These are phyloP conservation scores for Latheticus oryzae DNA, from an alignment of 2,888 invertebrate species.

Conservation along the genomic window DNA sequence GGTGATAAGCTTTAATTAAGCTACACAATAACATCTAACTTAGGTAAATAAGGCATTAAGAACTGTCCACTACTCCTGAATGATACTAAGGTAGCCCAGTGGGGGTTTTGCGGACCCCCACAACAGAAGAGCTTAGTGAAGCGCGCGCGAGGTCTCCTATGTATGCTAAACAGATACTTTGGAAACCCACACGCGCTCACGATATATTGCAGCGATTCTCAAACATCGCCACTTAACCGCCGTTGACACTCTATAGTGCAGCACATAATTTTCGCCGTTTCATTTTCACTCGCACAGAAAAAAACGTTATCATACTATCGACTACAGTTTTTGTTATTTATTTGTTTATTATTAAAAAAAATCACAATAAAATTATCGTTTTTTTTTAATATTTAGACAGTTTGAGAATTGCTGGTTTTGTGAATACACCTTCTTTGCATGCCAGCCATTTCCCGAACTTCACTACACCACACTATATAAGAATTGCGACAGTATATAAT, in stretches of 20 bases:
- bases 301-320: slow-evolving; percentile 15
- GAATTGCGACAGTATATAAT: slow-evolving; percentile 44
- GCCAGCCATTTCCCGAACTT: slow-evolving; percentile 38
- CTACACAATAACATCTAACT: slow-evolving; percentile 40
- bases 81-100: slow-evolving; percentile 35
- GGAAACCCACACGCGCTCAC: slow-evolving; percentile 47
- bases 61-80: slow-evolving; percentile 36
- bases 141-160: slow-evolving; percentile 45
- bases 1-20: slow-evolving; percentile 40
- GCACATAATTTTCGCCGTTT: slow-evolving; percentile 31
- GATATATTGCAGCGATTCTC: slow-evolving; percentile 44
- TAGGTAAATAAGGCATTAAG: slow-evolving; percentile 41
- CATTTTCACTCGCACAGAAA: slow-evolving; percentile 1
- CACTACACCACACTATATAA: slow-evolving; percentile 42
- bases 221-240: slow-evolving; percentile 39
- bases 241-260: slow-evolving; percentile 27
- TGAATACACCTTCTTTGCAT: slow-evolving; percentile 39
- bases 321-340: background rate
- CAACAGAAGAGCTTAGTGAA: slow-evolving; percentile 47
- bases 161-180: slow-evolving; percentile 49
- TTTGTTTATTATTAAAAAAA: too few species aligned
- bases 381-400: too few species aligned
- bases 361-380: too few species aligned
- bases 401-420: slow-evolving; percentile 25
- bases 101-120: slow-evolving; percentile 40